Evolutionary conservation across 2,888 invertebrate species (phyloP).

Genomic region (Lycia hirtaria): DNA sequence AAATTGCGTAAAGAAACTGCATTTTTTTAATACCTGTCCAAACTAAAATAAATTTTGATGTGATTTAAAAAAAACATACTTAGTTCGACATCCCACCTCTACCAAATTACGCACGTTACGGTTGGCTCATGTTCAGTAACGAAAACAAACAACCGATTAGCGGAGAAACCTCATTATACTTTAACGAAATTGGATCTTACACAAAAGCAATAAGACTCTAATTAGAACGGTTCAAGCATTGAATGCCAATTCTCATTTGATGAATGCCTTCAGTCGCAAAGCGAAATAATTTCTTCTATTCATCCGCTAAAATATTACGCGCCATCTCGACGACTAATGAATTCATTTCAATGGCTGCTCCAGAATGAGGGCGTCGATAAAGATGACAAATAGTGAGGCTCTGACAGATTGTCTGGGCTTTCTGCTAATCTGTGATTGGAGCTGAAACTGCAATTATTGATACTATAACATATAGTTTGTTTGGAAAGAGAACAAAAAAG

Average conservation of each 20-base stretch:
- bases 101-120: not conserved
- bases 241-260: constrained; percentile 52
- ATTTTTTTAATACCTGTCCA: too few relatives aligned
- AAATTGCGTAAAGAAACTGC: too few relatives aligned
- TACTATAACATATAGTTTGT: too few relatives aligned
- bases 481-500: too few relatives aligned
- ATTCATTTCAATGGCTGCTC: constrained; percentile 66
- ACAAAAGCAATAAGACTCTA: constrained; percentile 26
- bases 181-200: constrained; percentile 28
- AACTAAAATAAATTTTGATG: not conserved
- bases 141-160: constrained; percentile 14
- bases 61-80: too few relatives aligned
- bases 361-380: constrained; percentile 49
- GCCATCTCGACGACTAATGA: constrained; percentile 68
- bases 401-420: constrained; percentile 8
- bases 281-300: constrained; percentile 74
- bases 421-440: not conserved
- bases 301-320: constrained; percentile 72
- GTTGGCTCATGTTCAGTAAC: not conserved
- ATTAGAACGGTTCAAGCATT: constrained; percentile 27
- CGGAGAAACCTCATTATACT: constrained; percentile 30
- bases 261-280: constrained; percentile 58
- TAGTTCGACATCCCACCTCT: not conserved
- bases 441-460: not conserved
- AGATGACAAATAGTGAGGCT: constrained; percentile 51